These are phyloP conservation scores for Volucella bombylans DNA, from an alignment of 2,888 invertebrate genomes.

Conservation along the genomic window DNA sequence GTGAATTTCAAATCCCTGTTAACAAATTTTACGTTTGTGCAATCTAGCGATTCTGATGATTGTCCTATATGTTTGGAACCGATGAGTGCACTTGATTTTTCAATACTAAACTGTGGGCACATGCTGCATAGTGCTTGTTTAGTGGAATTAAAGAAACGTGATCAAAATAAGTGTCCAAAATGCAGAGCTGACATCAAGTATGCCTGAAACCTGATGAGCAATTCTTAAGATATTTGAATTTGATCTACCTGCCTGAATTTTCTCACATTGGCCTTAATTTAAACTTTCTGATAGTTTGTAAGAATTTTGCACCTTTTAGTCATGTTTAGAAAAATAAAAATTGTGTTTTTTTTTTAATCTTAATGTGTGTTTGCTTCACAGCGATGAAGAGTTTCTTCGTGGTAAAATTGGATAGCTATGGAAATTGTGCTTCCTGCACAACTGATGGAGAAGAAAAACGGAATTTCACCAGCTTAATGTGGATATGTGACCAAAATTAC, in stretches of 20 bases:
- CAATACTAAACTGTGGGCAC: slow-evolving; percentile 74
- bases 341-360: not conserved
- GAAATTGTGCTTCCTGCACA: no score
- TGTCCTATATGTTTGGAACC: slow-evolving; percentile 75
- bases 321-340: not conserved
- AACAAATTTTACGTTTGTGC: not conserved
- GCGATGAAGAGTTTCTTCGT: no score
- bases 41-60: slow-evolving; percentile 41
- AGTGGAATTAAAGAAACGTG: slow-evolving; percentile 1
- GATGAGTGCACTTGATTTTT: slow-evolving; percentile 46
- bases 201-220: not conserved
- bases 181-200: slow-evolving; percentile 27
- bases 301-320: slow-evolving; percentile 27
- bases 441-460: no score
- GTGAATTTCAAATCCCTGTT: not conserved
- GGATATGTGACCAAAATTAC: no score
- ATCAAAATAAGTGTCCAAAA: slow-evolving; percentile 19
- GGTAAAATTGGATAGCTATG: no score
- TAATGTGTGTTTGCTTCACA: no score
- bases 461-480: no score
- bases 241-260: slow-evolving; percentile 7
- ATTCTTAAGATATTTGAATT: not conserved
- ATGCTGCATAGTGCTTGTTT: slow-evolving; percentile 73
- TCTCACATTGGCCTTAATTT: slow-evolving; percentile 52
- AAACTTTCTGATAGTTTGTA: slow-evolving; percentile 17